phyloP scores from a whole-genome alignment of 2,797 vertebrate genomes.

The Sciaenops ocellatus region DNA sequence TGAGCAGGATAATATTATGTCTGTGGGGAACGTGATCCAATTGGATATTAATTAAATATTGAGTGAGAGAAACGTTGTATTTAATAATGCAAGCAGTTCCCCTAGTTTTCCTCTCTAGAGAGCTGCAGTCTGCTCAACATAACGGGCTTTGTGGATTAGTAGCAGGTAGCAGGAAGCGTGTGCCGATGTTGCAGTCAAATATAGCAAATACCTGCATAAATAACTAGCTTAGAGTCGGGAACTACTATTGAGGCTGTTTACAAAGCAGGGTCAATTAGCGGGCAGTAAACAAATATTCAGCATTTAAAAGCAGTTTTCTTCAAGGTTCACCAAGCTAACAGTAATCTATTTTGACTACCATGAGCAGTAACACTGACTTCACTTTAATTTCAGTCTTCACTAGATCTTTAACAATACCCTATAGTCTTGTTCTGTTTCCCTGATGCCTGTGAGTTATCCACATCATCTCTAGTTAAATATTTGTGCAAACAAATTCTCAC shows the following conservation, averaged over 20 bases:
- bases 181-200: slow-evolving; percentile 17
- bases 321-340: slow-evolving; percentile 6
- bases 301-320: slow-evolving; percentile 31
- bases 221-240: slow-evolving; percentile 17
- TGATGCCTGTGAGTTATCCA: slow-evolving; percentile 45
- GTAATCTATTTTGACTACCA: slow-evolving; percentile 59
- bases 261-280: slow-evolving; percentile 4
- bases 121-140: slow-evolving; percentile 64
- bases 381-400: slow-evolving; percentile 53
- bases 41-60: slow-evolving; percentile 88
- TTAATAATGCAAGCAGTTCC: slow-evolving; percentile 85
- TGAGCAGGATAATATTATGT: slow-evolving; percentile 84
- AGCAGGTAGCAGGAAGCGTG: slow-evolving; percentile 47
- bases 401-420: slow-evolving; percentile 48
- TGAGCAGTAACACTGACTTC: slow-evolving; percentile 93
- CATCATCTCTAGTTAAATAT: slow-evolving; percentile 55
- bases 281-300: slow-evolving; percentile 34
- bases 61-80: slow-evolving; percentile 81
- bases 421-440: slow-evolving; percentile 64
- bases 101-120: slow-evolving; percentile 79
- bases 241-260: not conserved
- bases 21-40: slow-evolving; percentile 81
- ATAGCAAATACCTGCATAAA: slow-evolving; percentile 24
- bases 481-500: slow-evolving; percentile 36
- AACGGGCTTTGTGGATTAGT: slow-evolving; percentile 61